Conservation (phyloP, 2,113 vertebrate species). For the Albula glossodonta region DNA sequence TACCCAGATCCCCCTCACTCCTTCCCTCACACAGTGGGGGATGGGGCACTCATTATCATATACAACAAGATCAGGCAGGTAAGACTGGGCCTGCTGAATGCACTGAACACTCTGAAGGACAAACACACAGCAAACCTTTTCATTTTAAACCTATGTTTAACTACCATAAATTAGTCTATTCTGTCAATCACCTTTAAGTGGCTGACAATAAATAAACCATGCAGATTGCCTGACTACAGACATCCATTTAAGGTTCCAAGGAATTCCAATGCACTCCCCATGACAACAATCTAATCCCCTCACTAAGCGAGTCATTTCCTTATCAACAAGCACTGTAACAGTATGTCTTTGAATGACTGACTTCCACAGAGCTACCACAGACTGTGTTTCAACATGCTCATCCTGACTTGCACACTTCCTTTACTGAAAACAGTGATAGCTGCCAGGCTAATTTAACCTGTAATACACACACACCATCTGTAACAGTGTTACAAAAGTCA, state of each 20-base stretch:
- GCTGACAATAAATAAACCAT: not conserved
- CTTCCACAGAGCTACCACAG: not conserved
- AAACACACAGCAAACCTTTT: not conserved
- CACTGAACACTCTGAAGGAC: not conserved
- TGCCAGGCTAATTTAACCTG: not conserved
- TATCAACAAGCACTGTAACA: not conserved
- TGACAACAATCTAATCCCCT: not conserved
- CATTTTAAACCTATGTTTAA: not conserved
- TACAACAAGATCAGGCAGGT: not conserved
- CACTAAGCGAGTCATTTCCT: not conserved
- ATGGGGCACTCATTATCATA: not conserved
- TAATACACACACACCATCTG: not conserved
- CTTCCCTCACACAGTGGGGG: not conserved
- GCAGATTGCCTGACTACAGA: not conserved
- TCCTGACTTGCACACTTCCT: not conserved
- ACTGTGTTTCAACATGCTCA: not conserved
- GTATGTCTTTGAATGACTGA: not conserved
- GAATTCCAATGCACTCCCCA: not conserved
- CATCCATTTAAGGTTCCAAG: not conserved
- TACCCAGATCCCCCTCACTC: not conserved
- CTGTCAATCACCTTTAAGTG: not conserved
- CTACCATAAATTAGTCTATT: not conserved
- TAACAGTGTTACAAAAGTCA: not conserved
- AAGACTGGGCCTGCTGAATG: not conserved
- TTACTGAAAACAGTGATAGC: not conserved